Percentiles rank a stretch among this genome's conserved stretches.
Conservation (phyloP, 2,797 vertebrate species). For the Meriones psammophilus region DNA sequence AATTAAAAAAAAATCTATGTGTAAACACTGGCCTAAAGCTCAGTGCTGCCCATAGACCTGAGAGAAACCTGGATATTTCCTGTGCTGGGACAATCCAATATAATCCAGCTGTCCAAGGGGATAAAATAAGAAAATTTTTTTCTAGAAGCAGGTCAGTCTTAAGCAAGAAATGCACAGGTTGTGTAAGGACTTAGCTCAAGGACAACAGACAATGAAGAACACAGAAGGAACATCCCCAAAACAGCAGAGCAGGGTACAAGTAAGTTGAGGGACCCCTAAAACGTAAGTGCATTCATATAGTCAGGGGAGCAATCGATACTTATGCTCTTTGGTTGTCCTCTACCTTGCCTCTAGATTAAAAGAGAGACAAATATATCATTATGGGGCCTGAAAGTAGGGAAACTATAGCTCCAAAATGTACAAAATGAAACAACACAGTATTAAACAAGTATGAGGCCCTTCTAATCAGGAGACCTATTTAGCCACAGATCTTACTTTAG, state of each 20-base stretch:
- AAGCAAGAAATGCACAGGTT: background rate
- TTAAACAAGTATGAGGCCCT: background rate
- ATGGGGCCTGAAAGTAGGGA: background rate
- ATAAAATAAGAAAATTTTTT: conserved; percentile 20
- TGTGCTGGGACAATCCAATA: background rate
- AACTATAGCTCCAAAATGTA: background rate
- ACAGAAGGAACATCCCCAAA: background rate
- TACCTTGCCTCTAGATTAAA: background rate
- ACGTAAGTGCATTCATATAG: accelerated
- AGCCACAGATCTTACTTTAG: background rate
- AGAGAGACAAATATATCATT: background rate
- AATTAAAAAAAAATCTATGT: background rate
- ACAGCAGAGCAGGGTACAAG: background rate
- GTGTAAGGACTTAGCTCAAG: background rate
- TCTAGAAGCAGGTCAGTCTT: conserved; percentile 18
- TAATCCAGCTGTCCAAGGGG: background rate
- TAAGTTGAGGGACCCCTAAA: background rate
- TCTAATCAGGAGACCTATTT: background rate
- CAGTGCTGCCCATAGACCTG: background rate
- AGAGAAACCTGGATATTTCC: background rate
- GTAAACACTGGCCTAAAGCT: background rate
- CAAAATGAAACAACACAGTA: background rate
- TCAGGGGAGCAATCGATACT: background rate
- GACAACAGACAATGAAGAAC: background rate
- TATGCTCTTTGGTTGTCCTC: background rate